Conservation (phyloP, 2,797 vertebrate species). For the Oophaga sylvatica region DNA sequence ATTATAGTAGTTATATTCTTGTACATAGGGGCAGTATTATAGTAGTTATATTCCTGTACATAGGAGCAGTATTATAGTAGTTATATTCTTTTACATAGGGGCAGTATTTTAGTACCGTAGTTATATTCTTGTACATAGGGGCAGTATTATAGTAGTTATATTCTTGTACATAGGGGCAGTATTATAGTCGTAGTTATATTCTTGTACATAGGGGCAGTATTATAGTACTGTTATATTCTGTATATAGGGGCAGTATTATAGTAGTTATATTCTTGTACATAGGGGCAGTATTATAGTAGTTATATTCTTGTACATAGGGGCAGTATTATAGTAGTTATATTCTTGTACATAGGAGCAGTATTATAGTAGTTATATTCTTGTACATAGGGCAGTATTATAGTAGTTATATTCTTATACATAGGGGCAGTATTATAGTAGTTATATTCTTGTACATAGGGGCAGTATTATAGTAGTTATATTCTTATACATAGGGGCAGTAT, state of each 20-base stretch:
- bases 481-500: not conserved
- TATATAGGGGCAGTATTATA: not conserved
- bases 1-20: conserved; percentile 4
- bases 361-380: conserved; percentile 6
- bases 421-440: not conserved
- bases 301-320: not conserved
- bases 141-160: conserved; percentile 7
- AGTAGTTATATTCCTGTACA: not conserved
- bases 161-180: not conserved
- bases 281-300: not conserved
- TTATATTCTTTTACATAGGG: not conserved
- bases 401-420: not conserved
- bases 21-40: not conserved
- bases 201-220: not conserved
- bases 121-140: not conserved
- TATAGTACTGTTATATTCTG: conserved; percentile 9
- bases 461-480: conserved; percentile 8
- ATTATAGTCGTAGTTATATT: conserved; percentile 6
- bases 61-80: not conserved
- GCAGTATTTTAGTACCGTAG: conserved; percentile 1
- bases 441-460: not conserved
- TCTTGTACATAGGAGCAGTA: not conserved
- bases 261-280: not conserved
- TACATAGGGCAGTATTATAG: conserved; percentile 7
- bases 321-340: conserved; percentile 8